Evolutionary conservation across 1,140 invertebrate genomes (phyloP).

Genomic region (Drosophila auraria): DNA sequence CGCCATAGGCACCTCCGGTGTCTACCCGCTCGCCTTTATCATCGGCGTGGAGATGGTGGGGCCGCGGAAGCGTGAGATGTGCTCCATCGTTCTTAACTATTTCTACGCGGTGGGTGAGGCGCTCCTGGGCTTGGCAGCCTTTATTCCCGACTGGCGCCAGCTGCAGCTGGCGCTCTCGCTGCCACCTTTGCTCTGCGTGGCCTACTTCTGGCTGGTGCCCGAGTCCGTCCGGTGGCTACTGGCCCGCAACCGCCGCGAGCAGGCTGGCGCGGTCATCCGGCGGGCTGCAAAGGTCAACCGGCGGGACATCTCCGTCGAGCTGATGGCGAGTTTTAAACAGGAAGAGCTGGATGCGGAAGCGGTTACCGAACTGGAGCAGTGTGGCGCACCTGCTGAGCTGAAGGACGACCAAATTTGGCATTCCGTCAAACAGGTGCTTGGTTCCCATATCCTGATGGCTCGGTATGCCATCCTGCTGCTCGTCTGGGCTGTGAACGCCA

Average conservation of each 20-base stretch:
- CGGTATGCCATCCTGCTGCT: constrained; percentile 86
- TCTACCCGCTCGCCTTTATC: constrained; percentile 88
- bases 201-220: constrained; percentile 88
- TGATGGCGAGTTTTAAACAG: constrained; percentile 79
- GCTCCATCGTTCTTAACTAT: constrained; percentile 88
- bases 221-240: constrained; percentile 89
- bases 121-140: constrained; percentile 86
- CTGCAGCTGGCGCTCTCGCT: constrained; percentile 87
- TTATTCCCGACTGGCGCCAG: constrained; percentile 87
- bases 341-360: constrained; percentile 45
- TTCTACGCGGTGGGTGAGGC: constrained; percentile 90
- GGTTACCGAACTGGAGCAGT: not conserved
- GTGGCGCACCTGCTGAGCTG: not conserved
- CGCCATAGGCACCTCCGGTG: constrained; percentile 87
- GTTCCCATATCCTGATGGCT: constrained; percentile 85
- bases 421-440: constrained; percentile 85
- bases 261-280: constrained; percentile 86
- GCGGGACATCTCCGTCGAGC: constrained; percentile 85
- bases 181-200: constrained; percentile 86
- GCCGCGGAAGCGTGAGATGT: constrained; percentile 87
- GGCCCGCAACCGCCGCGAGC: constrained; percentile 85
- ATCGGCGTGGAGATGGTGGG: constrained; percentile 90
- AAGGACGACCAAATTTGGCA: constrained; percentile 70
- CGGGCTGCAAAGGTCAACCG: constrained; percentile 87
- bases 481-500: constrained; percentile 88